A percentile compares a stretch with the other conserved stretches of the same genome.
These are phyloP conservation scores for Petaurus breviceps DNA, from an alignment of 2,113 vertebrate genomes.

Conservation along the genomic window DNA sequence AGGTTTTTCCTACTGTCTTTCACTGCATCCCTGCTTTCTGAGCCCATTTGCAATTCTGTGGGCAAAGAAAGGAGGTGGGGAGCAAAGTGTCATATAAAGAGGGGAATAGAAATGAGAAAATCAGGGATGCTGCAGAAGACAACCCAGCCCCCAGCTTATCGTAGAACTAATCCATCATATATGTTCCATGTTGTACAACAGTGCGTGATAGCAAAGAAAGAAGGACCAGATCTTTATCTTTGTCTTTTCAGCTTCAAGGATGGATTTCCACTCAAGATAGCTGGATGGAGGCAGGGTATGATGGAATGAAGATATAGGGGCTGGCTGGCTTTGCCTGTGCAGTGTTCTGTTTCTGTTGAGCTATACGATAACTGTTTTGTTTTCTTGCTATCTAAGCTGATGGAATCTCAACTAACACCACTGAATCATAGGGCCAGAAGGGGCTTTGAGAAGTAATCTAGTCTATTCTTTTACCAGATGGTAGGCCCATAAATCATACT, in stretches of 20 bases:
- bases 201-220: slow-evolving; percentile 57
- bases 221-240: slow-evolving; percentile 39
- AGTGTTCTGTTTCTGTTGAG: slow-evolving; percentile 25
- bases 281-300: not conserved
- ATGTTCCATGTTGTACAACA: slow-evolving; percentile 32
- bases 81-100: slow-evolving; percentile 50
- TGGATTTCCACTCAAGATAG: slow-evolving; percentile 15
- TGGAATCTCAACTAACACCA: slow-evolving; percentile 40
- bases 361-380: slow-evolving; percentile 42
- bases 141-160: slow-evolving; percentile 22
- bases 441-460: slow-evolving; percentile 22
- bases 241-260: slow-evolving; percentile 50
- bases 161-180: not conserved
- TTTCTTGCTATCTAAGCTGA: slow-evolving; percentile 50
- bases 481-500: not conserved
- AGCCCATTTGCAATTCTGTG: slow-evolving; percentile 33
- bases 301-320: not conserved
- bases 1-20: not conserved
- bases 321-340: slow-evolving; percentile 29
- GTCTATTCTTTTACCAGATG: slow-evolving; percentile 1
- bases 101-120: slow-evolving; percentile 49
- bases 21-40: slow-evolving; percentile 27
- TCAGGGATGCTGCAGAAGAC: slow-evolving; percentile 56
- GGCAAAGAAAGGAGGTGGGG: slow-evolving; percentile 37
- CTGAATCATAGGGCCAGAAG: slow-evolving; percentile 40